These are phyloP conservation scores for Pegea sp. DNA, from an alignment of 23 tunicate genomes.

Conservation along the genomic window DNA sequence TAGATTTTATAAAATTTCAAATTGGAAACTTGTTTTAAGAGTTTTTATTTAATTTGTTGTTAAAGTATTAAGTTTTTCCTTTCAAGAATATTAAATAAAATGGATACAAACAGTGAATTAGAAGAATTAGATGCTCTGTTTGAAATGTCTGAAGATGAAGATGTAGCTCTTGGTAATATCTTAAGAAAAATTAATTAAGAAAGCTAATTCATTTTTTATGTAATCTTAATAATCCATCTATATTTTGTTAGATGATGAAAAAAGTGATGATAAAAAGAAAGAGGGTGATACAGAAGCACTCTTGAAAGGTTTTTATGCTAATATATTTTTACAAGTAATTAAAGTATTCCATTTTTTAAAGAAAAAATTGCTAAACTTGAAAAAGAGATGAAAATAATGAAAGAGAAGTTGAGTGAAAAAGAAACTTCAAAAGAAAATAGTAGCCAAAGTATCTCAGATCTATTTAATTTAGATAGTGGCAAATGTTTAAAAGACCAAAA, in stretches of 20 bases:
- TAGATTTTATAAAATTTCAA: too few relatives aligned
- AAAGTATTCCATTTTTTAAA: constrained; percentile 4
- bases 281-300: not conserved
- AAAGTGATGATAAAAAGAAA: not conserved
- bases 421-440: not conserved
- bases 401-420: constrained; percentile 42
- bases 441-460: constrained; percentile 24
- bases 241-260: constrained; percentile 1
- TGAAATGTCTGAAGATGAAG: not conserved
- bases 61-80: too few relatives aligned
- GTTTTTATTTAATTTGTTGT: too few relatives aligned
- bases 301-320: too few relatives aligned
- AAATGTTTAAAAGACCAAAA: not conserved
- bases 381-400: constrained; percentile 30
- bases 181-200: not conserved
- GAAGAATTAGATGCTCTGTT: too few relatives aligned
- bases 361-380: constrained; percentile 44
- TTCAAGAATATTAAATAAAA: too few relatives aligned
- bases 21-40: too few relatives aligned
- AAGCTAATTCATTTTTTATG: not conserved
- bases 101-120: too few relatives aligned
- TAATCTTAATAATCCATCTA: not conserved
- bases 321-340: not conserved
- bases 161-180: not conserved
- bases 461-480: constrained; percentile 3